Conservation (phyloP, 2,797 vertebrate genomes). For the Paratrypauchen microcephalus region DNA sequence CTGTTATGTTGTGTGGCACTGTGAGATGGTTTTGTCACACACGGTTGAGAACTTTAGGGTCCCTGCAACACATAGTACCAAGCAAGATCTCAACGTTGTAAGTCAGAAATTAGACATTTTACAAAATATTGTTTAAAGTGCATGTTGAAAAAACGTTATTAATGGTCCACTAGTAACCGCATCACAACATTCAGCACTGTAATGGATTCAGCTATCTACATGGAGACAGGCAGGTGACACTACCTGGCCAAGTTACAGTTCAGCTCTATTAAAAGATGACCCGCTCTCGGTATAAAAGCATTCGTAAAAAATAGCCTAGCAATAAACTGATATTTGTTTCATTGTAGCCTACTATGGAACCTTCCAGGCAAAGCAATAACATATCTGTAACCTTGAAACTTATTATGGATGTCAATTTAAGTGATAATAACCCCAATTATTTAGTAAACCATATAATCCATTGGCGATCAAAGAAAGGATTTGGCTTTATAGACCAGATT, state of each 20-base stretch:
- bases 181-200: background rate
- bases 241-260: background rate
- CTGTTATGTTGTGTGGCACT: conserved; percentile 45
- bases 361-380: background rate
- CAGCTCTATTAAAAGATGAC: background rate
- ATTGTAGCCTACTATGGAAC: too few species aligned
- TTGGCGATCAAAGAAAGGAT: too few species aligned
- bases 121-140: background rate
- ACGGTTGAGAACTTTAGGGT: conserved; percentile 25
- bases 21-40: conserved; percentile 71
- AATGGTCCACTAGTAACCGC: too few species aligned
- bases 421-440: background rate
- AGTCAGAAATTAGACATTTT: background rate
- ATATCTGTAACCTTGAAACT: background rate
- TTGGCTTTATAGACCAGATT: too few species aligned
- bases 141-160: background rate
- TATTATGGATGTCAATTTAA: background rate
- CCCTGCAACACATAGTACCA: background rate
- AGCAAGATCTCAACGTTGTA: background rate
- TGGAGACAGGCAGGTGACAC: background rate
- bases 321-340: background rate
- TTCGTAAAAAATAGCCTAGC: background rate
- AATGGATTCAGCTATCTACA: background rate
- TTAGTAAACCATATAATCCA: too few species aligned
- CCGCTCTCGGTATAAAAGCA: background rate